phyloP scores from a whole-genome alignment of 2,797 vertebrate genomes.

The Austrolebias charrua region DNA sequence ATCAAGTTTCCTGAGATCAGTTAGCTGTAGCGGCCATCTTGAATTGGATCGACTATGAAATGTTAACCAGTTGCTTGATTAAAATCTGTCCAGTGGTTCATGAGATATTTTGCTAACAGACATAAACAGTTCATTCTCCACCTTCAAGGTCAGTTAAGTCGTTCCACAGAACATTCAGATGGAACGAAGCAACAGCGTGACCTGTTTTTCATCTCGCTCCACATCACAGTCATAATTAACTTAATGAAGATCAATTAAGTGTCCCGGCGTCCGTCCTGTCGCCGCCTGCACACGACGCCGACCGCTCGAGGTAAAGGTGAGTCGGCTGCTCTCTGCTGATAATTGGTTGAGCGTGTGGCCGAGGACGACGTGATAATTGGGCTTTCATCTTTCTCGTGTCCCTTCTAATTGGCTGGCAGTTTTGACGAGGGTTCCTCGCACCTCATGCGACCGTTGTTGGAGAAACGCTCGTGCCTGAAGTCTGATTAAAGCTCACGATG shows the following conservation, averaged over 20 bases:
- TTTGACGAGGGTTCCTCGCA: slow-evolving; percentile 15
- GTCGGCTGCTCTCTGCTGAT: slow-evolving; percentile 28
- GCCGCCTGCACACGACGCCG: slow-evolving; percentile 43
- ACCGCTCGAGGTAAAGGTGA: slow-evolving; percentile 18
- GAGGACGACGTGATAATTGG: slow-evolving; percentile 47
- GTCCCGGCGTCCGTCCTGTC: slow-evolving; percentile 46
- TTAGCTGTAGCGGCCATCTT: not conserved
- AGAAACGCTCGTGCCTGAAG: slow-evolving; percentile 33
- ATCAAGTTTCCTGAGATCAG: not conserved
- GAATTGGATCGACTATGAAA: too few species aligned
- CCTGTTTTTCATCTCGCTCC: slow-evolving; percentile 60
- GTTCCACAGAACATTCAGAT: slow-evolving; percentile 29
- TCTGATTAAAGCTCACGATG: slow-evolving; percentile 63
- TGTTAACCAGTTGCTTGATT: too few species aligned
- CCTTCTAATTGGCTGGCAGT: slow-evolving; percentile 63
- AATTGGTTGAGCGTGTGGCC: slow-evolving; percentile 61
- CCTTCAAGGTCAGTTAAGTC: slow-evolving; percentile 70
- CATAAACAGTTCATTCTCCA: slow-evolving; percentile 8
- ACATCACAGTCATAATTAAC: slow-evolving; percentile 74
- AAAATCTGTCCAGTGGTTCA: too few species aligned
- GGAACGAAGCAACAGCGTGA: slow-evolving; percentile 35
- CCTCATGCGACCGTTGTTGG: slow-evolving; percentile 37
- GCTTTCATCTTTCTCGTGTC: slow-evolving; percentile 59
- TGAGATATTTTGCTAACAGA: too few species aligned
- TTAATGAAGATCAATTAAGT: slow-evolving; percentile 82